phyloP scores from a whole-genome alignment of 2,797 vertebrate species.

The Scomberomorus guttatus region DNA sequence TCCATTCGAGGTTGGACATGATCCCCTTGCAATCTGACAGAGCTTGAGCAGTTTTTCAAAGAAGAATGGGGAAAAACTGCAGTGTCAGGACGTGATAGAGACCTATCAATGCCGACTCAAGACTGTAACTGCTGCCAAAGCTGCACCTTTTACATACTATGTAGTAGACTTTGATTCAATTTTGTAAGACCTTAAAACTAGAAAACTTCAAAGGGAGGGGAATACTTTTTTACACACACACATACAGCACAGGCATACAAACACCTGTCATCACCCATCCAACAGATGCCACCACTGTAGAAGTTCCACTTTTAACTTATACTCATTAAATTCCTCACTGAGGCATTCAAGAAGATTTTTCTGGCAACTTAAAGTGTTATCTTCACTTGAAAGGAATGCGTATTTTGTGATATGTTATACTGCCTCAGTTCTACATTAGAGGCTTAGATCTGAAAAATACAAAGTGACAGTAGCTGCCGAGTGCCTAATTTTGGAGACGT shows the following conservation, averaged over 20 bases:
- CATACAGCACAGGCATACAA: not conserved
- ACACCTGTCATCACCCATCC: not conserved
- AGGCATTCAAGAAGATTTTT: constrained; percentile 5
- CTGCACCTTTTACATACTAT: no score
- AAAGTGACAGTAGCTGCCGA: not conserved
- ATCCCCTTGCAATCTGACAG: not conserved
- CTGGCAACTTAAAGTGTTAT: not conserved
- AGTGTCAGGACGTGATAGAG: not conserved
- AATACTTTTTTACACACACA: not conserved
- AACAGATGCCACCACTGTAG: not conserved
- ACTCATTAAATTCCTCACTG: not conserved
- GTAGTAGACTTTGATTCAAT: not conserved
- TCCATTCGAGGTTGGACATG: not conserved
- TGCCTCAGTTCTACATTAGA: not conserved
- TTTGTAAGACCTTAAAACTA: not conserved
- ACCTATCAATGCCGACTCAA: no score
- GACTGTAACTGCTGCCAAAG: no score
- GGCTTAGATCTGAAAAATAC: not conserved
- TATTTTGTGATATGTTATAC: not conserved
- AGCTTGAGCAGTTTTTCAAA: not conserved
- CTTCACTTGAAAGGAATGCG: not conserved
- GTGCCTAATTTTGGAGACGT: not conserved
- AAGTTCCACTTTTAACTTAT: not conserved
- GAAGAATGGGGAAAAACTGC: not conserved
- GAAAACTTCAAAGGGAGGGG: not conserved